A percentile compares a stretch with the other conserved stretches of the same genome.
phyloP scores from a whole-genome alignment of 2,888 invertebrate species.

The Bombylius major region DNA sequence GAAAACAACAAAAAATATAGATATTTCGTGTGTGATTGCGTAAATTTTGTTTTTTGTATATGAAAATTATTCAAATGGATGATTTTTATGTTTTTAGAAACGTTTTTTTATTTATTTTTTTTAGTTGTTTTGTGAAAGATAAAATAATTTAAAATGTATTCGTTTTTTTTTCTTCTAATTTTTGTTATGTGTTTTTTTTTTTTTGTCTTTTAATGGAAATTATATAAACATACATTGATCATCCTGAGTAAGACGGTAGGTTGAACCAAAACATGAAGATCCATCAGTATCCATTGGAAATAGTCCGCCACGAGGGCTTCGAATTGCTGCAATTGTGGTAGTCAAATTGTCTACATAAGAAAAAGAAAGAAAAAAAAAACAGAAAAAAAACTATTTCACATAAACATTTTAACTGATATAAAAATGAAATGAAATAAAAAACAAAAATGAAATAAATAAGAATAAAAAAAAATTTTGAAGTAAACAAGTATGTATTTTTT shows the following conservation, averaged over 20 bases:
- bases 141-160: too few species aligned
- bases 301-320: neutral
- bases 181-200: neutral
- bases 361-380: constrained; percentile 13
- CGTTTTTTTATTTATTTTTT: too few species aligned
- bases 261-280: constrained; percentile 34
- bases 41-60: too few species aligned
- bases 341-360: constrained; percentile 33
- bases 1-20: too few species aligned
- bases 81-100: too few species aligned
- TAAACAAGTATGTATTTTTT: too few species aligned
- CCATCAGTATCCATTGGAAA: constrained; percentile 7
- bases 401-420: too few species aligned
- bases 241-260: constrained; percentile 32
- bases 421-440: neutral
- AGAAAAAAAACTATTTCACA: neutral
- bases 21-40: too few species aligned
- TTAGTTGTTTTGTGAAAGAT: too few species aligned
- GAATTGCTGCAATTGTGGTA: neutral
- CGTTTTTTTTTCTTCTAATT: neutral
- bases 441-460: neutral
- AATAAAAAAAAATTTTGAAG: neutral
- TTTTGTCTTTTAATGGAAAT: neutral
- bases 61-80: too few species aligned
- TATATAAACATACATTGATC: constrained; percentile 32